A percentile compares a stretch with the other conserved stretches of the same genome.
Conservation (phyloP, 2,113 vertebrate species). For the Andinoacara biseriatus region DNA sequence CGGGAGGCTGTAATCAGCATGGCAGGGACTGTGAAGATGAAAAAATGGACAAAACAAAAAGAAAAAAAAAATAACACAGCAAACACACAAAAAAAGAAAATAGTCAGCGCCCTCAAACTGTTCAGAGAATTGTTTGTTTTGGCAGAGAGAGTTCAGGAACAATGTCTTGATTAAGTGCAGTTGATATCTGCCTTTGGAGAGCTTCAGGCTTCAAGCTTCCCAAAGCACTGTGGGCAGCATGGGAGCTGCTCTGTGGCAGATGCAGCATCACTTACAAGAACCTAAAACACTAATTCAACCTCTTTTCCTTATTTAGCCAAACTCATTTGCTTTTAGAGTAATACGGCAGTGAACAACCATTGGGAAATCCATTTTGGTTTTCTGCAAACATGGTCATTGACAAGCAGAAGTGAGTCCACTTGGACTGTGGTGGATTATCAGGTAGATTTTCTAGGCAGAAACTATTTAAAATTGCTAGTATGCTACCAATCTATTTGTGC, state of each 20-base stretch:
- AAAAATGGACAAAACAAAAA: background rate
- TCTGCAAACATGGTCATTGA: conserved; percentile 12
- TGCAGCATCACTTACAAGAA: conserved; percentile 10
- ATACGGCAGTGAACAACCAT: background rate
- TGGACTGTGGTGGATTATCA: too few relatives aligned
- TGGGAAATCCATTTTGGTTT: conserved; percentile 14
- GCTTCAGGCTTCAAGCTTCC: conserved; percentile 14
- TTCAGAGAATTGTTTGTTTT: conserved; percentile 28
- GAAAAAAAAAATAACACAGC: background rate
- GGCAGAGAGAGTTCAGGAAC: conserved; percentile 16
- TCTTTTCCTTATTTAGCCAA: conserved; percentile 27
- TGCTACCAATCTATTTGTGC: too few relatives aligned
- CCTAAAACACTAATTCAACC: conserved; percentile 25
- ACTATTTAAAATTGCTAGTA: too few relatives aligned
- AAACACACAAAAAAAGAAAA: background rate
- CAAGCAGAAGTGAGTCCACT: background rate
- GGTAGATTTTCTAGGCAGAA: too few relatives aligned
- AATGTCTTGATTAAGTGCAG: conserved; percentile 36
- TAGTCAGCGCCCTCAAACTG: conserved; percentile 24
- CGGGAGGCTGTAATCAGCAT: conserved; percentile 59
- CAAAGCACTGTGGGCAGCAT: background rate
- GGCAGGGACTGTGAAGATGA: conserved; percentile 21
- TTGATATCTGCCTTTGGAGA: conserved; percentile 36
- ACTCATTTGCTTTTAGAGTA: background rate
- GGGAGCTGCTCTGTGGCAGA: background rate